Base-by-base conservation (phyloP, 1,140 invertebrate genomes). In the Trichoplusia ni region DNA sequence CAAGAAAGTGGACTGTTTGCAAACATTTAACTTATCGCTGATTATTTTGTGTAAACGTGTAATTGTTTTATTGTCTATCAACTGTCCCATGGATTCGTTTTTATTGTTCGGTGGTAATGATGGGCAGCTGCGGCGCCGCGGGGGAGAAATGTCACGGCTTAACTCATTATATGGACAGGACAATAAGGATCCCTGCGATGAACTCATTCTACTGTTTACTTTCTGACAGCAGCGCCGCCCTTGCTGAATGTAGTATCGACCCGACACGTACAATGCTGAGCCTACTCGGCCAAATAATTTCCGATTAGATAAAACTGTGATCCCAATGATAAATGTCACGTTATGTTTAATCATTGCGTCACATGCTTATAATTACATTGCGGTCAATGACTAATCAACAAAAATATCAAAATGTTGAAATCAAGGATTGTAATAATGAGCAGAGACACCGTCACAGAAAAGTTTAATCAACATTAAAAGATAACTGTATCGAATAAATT, bases 71-170 rank as follows among this genome's bases (percentile, higher is more conserved):
- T 47, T 65, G 19, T 59, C 54, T n/a, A 14, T 54, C 62, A 18
- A 37, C 4, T 31, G 29, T 54, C 18, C 33, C 23, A 51, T 51
- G 31, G 23, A 29, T 38, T 70, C 62, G 67, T 73, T 79, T 71
- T 77, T 77, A 73, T 75, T 72, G 64, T 54, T 8, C 27, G 18
- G 14, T 14, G 25, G 19, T 44, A 44, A 63, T 71, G 71, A 70
- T 35, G 61, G 38, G 70, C 84, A 80, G 82, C 73, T 83, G 77
- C 68, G 73, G 58, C 73, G 68, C 72, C 68, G 71, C 79, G 69
- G 75, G 82, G 77, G 79, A 79, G 68, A 77, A 77, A 81, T 82
- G 76, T 82, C 81, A 77, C 70, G 67, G 70, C 68, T 76, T 70
- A 69, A 77, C 67, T 81, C 74, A 71, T 71, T 69, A 59, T 47